Evolutionary conservation across 2,113 vertebrate species (phyloP).

Genomic region (Peromyscus californicus): DNA sequence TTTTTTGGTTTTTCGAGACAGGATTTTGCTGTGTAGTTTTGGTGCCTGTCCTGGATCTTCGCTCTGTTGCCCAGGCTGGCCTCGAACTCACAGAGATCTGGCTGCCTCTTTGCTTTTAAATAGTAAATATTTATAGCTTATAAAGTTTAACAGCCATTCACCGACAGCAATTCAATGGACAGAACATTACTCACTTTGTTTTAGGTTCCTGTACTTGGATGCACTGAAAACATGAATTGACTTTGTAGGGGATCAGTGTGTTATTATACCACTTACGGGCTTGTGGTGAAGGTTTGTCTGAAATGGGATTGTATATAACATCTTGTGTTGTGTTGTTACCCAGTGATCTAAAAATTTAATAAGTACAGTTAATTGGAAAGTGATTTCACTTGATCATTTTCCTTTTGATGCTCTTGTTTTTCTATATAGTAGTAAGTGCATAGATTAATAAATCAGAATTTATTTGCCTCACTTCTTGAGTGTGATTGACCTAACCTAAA

Average conservation of each 20-base stretch:
- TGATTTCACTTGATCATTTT: neutral
- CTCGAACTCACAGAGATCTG: too few relatives aligned
- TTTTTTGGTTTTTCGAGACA: neutral
- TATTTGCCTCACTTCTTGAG: conserved; percentile 25
- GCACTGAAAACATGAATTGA: neutral
- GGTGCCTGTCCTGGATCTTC: too few relatives aligned
- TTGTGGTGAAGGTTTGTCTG: neutral
- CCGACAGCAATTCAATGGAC: neutral
- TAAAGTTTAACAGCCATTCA: neutral
- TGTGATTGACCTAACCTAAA: neutral
- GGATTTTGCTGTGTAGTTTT: too few relatives aligned
- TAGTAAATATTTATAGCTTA: conserved; percentile 13
- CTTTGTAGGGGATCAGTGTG: neutral
- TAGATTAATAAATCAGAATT: conserved; percentile 38
- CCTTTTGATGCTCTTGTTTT: neutral
- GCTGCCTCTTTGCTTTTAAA: conserved; percentile 10
- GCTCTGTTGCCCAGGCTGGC: too few relatives aligned
- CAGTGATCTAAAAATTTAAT: conserved; percentile 1
- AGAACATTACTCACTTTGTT: neutral
- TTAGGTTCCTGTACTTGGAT: neutral
- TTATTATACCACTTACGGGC: neutral
- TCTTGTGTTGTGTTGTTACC: neutral
- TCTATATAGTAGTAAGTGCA: neutral
- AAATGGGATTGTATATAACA: neutral
- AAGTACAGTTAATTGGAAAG: conserved; percentile 11